These are phyloP conservation scores for Thamnophis sirtalis DNA, from an alignment of 2,113 vertebrate genomes.

Conservation along the genomic window DNA sequence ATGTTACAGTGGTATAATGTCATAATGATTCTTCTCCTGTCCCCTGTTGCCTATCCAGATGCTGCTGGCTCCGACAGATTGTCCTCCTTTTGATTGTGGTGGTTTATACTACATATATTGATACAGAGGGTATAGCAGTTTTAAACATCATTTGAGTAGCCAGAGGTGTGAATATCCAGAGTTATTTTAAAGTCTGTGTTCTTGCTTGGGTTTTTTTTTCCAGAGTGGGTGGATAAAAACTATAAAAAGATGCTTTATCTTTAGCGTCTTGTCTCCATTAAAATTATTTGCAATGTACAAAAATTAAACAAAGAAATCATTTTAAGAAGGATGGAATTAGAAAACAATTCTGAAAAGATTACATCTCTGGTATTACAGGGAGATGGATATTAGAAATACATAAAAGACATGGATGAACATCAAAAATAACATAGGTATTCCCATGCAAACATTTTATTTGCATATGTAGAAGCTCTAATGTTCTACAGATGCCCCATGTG, in stretches of 20 bases:
- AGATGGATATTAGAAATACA: slow-evolving; percentile 28
- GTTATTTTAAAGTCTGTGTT: slow-evolving; percentile 69
- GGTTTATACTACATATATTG: slow-evolving; percentile 19
- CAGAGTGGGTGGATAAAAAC: slow-evolving; percentile 64
- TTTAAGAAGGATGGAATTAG: slow-evolving; percentile 46
- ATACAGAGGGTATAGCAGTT: slow-evolving; percentile 47
- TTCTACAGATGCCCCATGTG: not conserved
- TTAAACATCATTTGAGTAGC: slow-evolving; percentile 56
- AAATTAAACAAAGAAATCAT: slow-evolving; percentile 58
- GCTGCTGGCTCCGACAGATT: not conserved
- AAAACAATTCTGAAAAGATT: slow-evolving; percentile 56
- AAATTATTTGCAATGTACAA: slow-evolving; percentile 64
- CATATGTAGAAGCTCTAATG: not conserved
- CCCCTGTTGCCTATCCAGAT: not conserved
- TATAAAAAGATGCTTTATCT: slow-evolving; percentile 74
- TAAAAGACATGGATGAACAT: slow-evolving; percentile 24
- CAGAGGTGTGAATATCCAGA: slow-evolving; percentile 62
- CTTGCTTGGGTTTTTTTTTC: slow-evolving; percentile 63
- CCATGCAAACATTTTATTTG: not conserved
- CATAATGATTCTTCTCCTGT: not conserved
- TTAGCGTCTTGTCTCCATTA: slow-evolving; percentile 69
- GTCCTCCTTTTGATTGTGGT: not conserved
- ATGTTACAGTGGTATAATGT: not conserved
- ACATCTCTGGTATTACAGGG: slow-evolving; percentile 35
- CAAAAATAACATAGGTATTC: slow-evolving; percentile 13